Conservation (phyloP, 2,797 vertebrate genomes). For the Rhabdomys pumilio region DNA sequence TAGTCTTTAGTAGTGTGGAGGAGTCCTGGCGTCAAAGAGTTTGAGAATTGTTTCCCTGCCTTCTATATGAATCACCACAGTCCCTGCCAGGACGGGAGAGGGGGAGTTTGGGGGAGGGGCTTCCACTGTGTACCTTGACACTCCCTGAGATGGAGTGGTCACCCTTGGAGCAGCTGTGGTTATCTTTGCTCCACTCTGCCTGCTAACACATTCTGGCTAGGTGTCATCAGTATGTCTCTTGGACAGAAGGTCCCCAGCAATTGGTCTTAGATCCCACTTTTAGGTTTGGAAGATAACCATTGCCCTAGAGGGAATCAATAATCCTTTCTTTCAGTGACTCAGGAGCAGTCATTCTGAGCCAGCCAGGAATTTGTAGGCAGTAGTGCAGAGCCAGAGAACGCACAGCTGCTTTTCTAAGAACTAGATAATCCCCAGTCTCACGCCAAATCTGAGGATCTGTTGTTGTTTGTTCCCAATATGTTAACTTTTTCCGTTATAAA, state of each 20-base stretch:
- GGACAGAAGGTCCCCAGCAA: background rate
- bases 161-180: slow-evolving; percentile 10
- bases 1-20: background rate
- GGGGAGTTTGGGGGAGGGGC: background rate
- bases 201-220: slow-evolving; percentile 11
- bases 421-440: slow-evolving; percentile 33
- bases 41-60: background rate
- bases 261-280: background rate
- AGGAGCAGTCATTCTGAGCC: slow-evolving; percentile 36
- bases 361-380: slow-evolving; percentile 58
- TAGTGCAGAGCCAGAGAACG: background rate
- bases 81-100: background rate
- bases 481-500: slow-evolving; percentile 48
- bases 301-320: background rate
- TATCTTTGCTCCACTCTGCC: background rate
- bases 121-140: background rate
- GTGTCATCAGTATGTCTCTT: slow-evolving; percentile 29
- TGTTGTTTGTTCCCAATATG: slow-evolving; percentile 30
- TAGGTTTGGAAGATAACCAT: slow-evolving; percentile 12
- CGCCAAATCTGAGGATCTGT: slow-evolving; percentile 1
- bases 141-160: background rate
- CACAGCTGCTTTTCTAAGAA: slow-evolving; percentile 70
- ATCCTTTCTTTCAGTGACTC: slow-evolving; percentile 26
- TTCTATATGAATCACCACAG: background rate
- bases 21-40: background rate